These are phyloP conservation scores for Todus mexicanus DNA, from an alignment of 2,797 vertebrate species.

Conservation along the genomic window DNA sequence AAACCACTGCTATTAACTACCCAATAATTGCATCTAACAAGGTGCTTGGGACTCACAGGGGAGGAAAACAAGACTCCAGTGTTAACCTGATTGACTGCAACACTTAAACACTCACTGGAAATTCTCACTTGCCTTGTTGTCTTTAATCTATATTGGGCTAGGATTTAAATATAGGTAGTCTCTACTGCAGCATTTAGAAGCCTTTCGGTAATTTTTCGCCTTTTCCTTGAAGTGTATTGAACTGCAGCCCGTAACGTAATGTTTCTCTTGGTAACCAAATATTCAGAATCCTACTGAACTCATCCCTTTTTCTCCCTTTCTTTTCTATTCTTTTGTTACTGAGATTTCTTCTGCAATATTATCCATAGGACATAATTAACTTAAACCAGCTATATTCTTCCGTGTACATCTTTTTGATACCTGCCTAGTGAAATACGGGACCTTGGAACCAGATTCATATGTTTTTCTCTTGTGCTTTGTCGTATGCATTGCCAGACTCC, in stretches of 20 bases:
- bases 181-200: not conserved
- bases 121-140: not conserved
- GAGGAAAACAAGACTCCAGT: not conserved
- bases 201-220: not conserved
- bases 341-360: not conserved
- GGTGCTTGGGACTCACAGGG: not conserved
- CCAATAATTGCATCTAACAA: slow-evolving; percentile 1
- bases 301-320: not conserved
- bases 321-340: not conserved
- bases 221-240: not conserved
- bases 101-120: not conserved
- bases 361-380: not conserved
- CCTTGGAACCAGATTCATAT: not conserved
- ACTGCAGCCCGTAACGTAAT: not conserved
- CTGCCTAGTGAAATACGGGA: not conserved
- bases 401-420: not conserved
- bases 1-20: not conserved
- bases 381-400: not conserved
- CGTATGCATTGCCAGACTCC: not conserved
- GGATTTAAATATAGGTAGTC: not conserved
- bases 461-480: not conserved
- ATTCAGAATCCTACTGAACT: not conserved
- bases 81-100: not conserved
- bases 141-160: not conserved
- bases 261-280: not conserved